Conservation (phyloP, 1,140 invertebrate species). For the Diachasma alloeum region DNA sequence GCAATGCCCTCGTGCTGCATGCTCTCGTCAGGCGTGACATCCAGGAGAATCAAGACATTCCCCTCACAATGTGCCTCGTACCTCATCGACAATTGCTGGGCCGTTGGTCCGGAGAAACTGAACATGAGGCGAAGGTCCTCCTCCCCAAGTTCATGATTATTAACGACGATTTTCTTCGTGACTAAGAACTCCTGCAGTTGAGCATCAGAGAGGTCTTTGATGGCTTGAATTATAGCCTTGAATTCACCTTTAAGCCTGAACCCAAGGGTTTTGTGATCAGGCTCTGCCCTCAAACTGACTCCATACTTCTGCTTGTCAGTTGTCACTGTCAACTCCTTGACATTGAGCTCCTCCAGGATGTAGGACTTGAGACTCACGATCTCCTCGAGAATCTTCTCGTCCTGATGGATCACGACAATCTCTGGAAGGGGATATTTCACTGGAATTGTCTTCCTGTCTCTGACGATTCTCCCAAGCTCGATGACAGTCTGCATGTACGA, state of each 20-base stretch:
- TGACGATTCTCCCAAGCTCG: conserved; percentile 89
- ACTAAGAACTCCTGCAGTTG: conserved; percentile 82
- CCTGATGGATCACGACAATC: conserved; percentile 93
- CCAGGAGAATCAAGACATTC: conserved; percentile 82
- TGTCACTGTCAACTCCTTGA: conserved; percentile 86
- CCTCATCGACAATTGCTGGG: conserved; percentile 69
- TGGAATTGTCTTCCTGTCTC: conserved; percentile 93
- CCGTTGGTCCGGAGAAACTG: conserved; percentile 68
- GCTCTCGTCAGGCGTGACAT: conserved; percentile 83
- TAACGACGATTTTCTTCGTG: conserved; percentile 76
- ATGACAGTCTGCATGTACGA: conserved; percentile 94
- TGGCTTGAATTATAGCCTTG: conserved; percentile 83
- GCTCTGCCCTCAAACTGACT: conserved; percentile 91
- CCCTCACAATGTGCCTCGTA: conserved; percentile 93
- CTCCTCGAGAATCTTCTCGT: conserved; percentile 81
- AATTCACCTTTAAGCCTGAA: conserved; percentile 88
- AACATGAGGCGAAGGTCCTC: conserved; percentile 90
- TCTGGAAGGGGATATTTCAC: conserved; percentile 97
- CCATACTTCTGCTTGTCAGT: conserved; percentile 94
- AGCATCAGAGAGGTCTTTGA: conserved; percentile 82
- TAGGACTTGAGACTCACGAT: conserved; percentile 84
- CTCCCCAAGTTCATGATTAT: conserved; percentile 79
- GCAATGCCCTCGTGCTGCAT: conserved; percentile 93
- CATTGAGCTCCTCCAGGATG: conserved; percentile 94
- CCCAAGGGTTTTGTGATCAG: conserved; percentile 90